phyloP scores from a whole-genome alignment of 2,797 vertebrate species.

The Manis pentadactyla region DNA sequence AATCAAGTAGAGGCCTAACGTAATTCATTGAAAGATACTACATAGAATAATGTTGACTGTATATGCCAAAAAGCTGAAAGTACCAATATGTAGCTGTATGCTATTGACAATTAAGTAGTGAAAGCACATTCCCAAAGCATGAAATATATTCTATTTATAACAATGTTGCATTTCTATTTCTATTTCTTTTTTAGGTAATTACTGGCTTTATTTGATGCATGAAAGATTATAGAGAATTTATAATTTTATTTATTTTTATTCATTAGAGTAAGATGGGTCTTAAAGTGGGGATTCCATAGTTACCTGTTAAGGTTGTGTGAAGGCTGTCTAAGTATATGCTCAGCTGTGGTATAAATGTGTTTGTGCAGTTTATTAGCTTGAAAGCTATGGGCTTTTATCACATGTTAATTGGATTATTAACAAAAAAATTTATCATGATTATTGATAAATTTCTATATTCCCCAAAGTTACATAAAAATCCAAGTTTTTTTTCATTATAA shows the following conservation, averaged over 20 bases:
- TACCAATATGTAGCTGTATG: not conserved
- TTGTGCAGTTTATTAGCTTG: not conserved
- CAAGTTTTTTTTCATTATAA: not conserved
- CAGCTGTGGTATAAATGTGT: not conserved
- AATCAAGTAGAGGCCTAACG: not conserved
- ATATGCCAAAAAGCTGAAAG: not conserved
- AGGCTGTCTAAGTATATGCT: not conserved
- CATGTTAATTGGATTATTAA: not conserved
- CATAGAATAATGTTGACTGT: not conserved
- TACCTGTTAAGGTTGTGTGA: not conserved
- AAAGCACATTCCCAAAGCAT: not conserved
- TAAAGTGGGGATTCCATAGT: not conserved
- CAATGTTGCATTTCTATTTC: not conserved
- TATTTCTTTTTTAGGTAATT: not conserved
- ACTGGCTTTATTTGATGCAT: not conserved
- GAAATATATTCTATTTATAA: not conserved
- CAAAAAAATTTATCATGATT: not conserved
- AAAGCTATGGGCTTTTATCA: constrained; percentile 18
- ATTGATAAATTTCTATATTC: not conserved
- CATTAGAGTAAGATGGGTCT: not conserved
- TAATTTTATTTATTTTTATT: constrained; percentile 25
- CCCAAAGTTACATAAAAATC: not conserved
- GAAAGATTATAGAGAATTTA: not conserved
- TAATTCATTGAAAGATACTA: not conserved
- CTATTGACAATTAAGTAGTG: not conserved